Conservation (phyloP, 2,113 vertebrate species). For the Rynchops niger region DNA sequence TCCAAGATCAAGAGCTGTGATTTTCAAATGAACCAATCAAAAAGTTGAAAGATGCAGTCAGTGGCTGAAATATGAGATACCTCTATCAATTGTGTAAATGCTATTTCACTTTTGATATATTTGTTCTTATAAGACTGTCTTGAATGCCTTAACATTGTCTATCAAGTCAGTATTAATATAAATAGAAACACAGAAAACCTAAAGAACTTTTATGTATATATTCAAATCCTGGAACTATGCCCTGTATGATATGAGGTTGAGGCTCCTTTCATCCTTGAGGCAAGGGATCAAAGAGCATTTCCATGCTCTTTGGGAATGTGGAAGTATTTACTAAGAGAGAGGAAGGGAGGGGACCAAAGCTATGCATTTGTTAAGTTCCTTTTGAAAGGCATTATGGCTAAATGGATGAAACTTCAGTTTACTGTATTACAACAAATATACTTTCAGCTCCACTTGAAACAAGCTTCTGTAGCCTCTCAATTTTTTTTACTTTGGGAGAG, state of each 20-base stretch:
- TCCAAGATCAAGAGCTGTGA: not conserved
- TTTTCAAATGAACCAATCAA: not conserved
- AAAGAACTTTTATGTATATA: not conserved
- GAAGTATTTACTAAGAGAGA: not conserved
- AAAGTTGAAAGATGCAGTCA: not conserved
- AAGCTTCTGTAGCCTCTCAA: not conserved
- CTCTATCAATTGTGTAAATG: not conserved
- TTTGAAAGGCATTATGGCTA: not conserved
- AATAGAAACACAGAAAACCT: not conserved
- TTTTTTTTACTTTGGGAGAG: not conserved
- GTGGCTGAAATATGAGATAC: not conserved
- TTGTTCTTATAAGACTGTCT: not conserved
- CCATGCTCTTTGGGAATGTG: too few relatives aligned
- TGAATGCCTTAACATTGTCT: not conserved
- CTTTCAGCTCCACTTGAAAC: not conserved
- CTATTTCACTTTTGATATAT: not conserved
- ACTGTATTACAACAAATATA: not conserved
- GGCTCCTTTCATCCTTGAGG: not conserved
- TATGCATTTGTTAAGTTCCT: accelerated
- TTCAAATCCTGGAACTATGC: not conserved
- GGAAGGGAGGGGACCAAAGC: not conserved
- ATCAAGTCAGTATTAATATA: not conserved
- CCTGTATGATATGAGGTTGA: not conserved
- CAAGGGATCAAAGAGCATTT: not conserved
- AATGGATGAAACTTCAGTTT: not conserved